Conservation (phyloP, 1,140 invertebrate genomes). For the Palaemon carinicauda region DNA sequence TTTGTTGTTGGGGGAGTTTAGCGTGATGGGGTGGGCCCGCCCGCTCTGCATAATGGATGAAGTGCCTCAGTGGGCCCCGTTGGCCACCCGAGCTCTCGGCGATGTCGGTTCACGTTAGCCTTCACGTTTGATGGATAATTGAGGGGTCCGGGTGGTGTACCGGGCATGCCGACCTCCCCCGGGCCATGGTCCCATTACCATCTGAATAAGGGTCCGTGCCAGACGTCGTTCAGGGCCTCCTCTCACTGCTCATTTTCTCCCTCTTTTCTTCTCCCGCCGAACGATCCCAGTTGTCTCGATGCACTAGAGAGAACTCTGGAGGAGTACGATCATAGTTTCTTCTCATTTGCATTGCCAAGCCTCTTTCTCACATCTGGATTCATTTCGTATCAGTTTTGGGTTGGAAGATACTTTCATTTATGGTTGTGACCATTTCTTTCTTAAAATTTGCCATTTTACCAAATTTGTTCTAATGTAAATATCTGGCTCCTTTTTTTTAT, state of each 20-base stretch:
- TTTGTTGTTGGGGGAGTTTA: not conserved
- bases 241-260: not conserved
- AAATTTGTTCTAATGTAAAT: too few relatives aligned
- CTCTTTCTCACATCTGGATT: too few relatives aligned
- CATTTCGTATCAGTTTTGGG: too few relatives aligned
- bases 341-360: too few relatives aligned
- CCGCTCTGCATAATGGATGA: conserved; percentile 24
- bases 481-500: too few relatives aligned
- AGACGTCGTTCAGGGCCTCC: not conserved
- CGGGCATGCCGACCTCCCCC: not conserved
- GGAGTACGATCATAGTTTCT: too few relatives aligned
- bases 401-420: too few relatives aligned
- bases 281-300: not conserved
- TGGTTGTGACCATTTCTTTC: too few relatives aligned
- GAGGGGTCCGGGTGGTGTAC: not conserved
- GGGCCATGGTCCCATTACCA: conserved; percentile 12
- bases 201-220: conserved; percentile 15
- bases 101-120: conserved; percentile 40
- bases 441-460: too few relatives aligned
- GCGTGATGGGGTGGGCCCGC: not conserved
- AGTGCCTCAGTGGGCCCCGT: not conserved
- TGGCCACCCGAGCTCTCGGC: not conserved
- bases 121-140: conserved; percentile 47
- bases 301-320: too few relatives aligned
- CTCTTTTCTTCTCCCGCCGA: not conserved